Conservation (phyloP, 1,140 invertebrate species). For the Tetragnatha versicolor region DNA sequence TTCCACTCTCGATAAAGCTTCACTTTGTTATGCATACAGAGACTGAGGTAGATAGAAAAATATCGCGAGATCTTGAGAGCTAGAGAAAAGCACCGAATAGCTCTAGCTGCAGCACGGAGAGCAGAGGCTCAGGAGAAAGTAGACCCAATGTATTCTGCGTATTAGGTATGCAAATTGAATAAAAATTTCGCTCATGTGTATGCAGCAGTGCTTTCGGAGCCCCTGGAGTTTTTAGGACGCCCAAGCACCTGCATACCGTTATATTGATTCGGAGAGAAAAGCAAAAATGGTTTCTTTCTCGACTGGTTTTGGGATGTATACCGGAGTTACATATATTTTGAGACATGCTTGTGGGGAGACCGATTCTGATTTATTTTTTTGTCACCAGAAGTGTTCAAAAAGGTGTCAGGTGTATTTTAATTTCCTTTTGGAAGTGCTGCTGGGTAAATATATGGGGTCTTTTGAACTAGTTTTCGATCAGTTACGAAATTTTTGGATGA, state of each 20-base stretch:
- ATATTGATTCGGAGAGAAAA: background rate
- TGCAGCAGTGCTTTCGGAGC: background rate
- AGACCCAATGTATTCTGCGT: background rate
- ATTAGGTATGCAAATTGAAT: constrained; percentile 3
- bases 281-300: too few species aligned
- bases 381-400: too few species aligned
- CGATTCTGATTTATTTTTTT: too few species aligned
- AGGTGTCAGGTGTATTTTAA: too few species aligned
- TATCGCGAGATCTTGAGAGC: background rate
- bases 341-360: too few species aligned
- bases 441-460: too few species aligned
- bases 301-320: too few species aligned
- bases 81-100: background rate
- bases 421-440: too few species aligned
- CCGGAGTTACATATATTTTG: too few species aligned
- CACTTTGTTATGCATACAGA: background rate
- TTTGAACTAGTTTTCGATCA: too few species aligned
- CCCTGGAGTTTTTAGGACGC: background rate
- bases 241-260: background rate
- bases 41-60: background rate
- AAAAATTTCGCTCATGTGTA: background rate
- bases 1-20: too few species aligned
- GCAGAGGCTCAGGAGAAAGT: background rate
- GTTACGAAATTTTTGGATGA: too few species aligned
- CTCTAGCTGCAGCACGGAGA: background rate